Evolutionary conservation across 2,113 vertebrate species (phyloP).

Genomic region (Trematocara variabile): DNA sequence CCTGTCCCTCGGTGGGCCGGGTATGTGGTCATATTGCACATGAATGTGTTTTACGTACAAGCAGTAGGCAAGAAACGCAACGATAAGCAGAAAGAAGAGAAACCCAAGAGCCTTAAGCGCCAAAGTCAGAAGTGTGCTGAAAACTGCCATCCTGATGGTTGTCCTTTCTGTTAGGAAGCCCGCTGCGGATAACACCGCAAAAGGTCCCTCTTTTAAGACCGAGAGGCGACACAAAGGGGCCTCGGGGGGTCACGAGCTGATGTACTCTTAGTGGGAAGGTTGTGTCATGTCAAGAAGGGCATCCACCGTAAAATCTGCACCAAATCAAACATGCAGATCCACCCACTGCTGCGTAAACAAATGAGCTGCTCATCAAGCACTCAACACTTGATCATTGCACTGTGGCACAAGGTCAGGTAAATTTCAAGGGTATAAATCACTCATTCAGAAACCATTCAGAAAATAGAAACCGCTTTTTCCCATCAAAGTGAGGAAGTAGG

Average conservation of each 20-base stretch:
- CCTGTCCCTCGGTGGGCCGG: conserved; percentile 40
- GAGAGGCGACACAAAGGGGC: rapidly evolving
- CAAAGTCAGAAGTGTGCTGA: neutral
- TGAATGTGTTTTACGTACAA: conserved; percentile 19
- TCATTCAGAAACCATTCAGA: neutral
- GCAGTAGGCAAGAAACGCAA: conserved; percentile 1
- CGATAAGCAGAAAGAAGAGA: neutral
- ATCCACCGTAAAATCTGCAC: neutral
- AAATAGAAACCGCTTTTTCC: neutral
- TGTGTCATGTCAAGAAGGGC: neutral
- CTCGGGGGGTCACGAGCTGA: neutral
- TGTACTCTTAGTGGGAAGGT: neutral
- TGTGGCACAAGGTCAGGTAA: neutral
- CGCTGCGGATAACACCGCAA: rapidly evolving
- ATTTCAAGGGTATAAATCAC: neutral
- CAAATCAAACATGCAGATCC: neutral
- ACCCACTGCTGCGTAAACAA: neutral
- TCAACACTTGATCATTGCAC: neutral
- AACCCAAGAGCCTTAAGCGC: rapidly evolving
- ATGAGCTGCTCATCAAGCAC: neutral
- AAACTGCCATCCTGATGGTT: neutral
- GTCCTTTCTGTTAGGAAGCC: neutral
- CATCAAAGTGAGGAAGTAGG: neutral
- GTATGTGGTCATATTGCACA: conserved; percentile 40
- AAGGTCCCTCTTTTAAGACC: neutral